Evolutionary conservation across 1,140 invertebrate species (phyloP), one percentile per base, ranked within the genome.

Genomic region (Drosophila quadrilineata): DNA sequence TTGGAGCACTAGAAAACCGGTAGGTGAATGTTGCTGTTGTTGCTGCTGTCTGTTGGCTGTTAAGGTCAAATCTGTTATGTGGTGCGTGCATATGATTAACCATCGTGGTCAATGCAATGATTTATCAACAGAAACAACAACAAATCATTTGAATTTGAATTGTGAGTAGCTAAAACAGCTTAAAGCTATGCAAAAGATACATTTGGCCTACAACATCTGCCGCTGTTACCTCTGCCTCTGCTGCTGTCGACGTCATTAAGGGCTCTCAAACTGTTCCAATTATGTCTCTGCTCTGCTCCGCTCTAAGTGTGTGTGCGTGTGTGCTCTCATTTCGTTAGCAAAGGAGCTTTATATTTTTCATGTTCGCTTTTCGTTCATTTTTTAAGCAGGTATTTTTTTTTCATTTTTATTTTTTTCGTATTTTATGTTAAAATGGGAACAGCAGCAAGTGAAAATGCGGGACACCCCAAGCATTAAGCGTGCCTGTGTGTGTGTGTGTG

Each of bases 231-330:
- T 43, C 6, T 26, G 16, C 24, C 8, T 10, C 6, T 6, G 56
- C 45, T 40, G 46, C 43, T 21, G 75, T 71, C 75, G 59, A 75
- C 73, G 68, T 84, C 74, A 79, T 84, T 74, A 79, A 84, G 79
- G 79, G 74, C 79, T 79, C 79, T 84, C 74, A 67, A 76, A 84
- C 58, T 65, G 79, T 82, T 85, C 73, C 74, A 85, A 84, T 84
- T 84, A 84, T 84, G 77, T 74, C 70, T 57, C 59, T 67, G 73
- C 67, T 70, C 33, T 31, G 49, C 41, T 60, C n/a, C n/a, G 64
- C 36, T 31, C 31, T 46, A 31, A 56, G 57, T 46, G 33, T 49
- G 24, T 52, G 53, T 58, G 46, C 29, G 66, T 58, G 46, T 28
- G 29, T 26, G 63, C 69, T 73, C 77, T 54, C 70, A 74, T 73